Evolutionary conservation across 1,140 invertebrate genomes (phyloP).

Genomic region (Neodiprion lecontei): DNA sequence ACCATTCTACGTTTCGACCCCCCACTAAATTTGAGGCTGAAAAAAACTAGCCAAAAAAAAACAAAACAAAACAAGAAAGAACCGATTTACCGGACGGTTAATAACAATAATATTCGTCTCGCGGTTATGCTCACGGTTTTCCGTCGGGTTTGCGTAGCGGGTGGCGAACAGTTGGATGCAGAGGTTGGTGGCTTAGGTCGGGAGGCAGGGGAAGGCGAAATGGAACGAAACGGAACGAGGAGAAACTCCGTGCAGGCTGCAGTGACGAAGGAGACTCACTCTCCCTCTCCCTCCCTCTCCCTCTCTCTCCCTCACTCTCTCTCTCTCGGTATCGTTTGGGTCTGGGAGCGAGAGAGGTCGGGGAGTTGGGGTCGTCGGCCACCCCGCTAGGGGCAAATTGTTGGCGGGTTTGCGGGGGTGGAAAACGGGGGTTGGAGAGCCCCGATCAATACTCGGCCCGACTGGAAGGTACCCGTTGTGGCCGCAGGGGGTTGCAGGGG

Average conservation of each 20-base stretch:
- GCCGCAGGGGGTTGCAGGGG: neutral
- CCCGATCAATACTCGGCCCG: neutral
- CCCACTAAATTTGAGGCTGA: too few relatives aligned
- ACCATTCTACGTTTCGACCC: too few relatives aligned
- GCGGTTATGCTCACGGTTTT: too few relatives aligned
- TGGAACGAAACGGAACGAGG: slow-evolving; percentile 37
- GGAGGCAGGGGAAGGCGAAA: slow-evolving; percentile 37
- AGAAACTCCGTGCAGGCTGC: slow-evolving; percentile 21
- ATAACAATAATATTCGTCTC: too few relatives aligned
- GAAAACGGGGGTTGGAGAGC: neutral
- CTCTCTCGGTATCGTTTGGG: too few relatives aligned
- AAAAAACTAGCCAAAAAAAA: too few relatives aligned
- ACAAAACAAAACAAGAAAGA: too few relatives aligned
- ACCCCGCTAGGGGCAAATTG: neutral
- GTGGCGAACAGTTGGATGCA: slow-evolving; percentile 23
- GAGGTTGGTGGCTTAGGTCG: slow-evolving; percentile 19
- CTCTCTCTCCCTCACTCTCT: too few relatives aligned
- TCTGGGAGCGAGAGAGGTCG: too few relatives aligned
- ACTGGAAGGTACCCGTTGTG: neutral
- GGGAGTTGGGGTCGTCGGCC: neutral
- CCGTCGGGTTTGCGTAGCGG: neutral
- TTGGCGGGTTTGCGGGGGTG: neutral
- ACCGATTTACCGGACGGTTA: too few relatives aligned
- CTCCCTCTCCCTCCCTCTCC: neutral
- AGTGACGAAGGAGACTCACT: slow-evolving; percentile 17